These are phyloP conservation scores for Melipona quadrifasciata DNA, from an alignment of 1,140 invertebrate genomes.

Conservation along the genomic window DNA sequence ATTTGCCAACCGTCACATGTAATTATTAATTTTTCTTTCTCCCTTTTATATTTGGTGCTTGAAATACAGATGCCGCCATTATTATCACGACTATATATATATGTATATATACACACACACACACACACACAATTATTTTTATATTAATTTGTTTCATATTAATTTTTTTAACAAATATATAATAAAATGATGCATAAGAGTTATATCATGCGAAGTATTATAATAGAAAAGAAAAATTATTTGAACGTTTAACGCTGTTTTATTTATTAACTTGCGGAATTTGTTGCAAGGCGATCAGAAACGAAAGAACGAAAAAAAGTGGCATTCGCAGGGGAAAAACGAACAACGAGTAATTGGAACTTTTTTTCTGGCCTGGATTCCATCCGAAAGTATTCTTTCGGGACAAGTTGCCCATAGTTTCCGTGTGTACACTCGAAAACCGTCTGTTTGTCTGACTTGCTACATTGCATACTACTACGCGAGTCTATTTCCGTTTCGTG, in stretches of 20 bases:
- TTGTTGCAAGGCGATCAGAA: not conserved
- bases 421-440: not conserved
- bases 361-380: slow-evolving; percentile 48
- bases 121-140: not conserved
- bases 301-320: not conserved
- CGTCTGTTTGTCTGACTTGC: slow-evolving; percentile 11
- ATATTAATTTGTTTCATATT: too few relatives aligned
- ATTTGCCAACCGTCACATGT: not conserved
- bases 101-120: not conserved
- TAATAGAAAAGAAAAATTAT: too few relatives aligned
- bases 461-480: slow-evolving; percentile 28
- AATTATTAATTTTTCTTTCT: not conserved
- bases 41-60: not conserved
- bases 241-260: too few relatives aligned
- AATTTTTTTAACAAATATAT: too few relatives aligned
- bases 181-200: too few relatives aligned
- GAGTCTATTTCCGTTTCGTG: slow-evolving; percentile 24
- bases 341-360: slow-evolving; percentile 22
- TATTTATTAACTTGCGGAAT: too few relatives aligned
- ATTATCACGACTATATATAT: not conserved
- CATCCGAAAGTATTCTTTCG: slow-evolving; percentile 40
- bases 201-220: too few relatives aligned
- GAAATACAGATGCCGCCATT: not conserved
- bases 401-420: slow-evolving; percentile 26
- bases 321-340: slow-evolving; percentile 16